Base-by-base conservation (phyloP, 2,113 vertebrate genomes). In the Pseudorectes ferrugineus region DNA sequence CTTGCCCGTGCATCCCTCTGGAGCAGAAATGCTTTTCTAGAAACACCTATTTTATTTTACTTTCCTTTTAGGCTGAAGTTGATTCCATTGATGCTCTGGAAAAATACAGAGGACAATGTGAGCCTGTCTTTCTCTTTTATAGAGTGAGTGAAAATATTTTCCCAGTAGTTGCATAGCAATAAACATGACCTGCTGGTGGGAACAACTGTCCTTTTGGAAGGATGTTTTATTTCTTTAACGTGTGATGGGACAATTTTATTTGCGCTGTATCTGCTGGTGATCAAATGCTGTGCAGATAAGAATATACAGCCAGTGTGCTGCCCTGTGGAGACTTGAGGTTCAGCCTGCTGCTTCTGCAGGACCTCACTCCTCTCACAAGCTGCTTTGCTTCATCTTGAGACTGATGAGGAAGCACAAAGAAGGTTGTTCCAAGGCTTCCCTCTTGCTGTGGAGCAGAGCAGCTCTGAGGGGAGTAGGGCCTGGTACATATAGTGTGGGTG, bases 81-180 rank as follows among this genome's bases (percentile, higher is more conserved):
- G 99, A 99, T 82, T 97, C 97, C 91, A 98, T 99, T 49, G 98
- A 99, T 73, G 97, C 98, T 89, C 96, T 99, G 46, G 98, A 98
- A 94, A 97, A 97, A 79, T 99, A 99, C 96, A 97, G 98, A 89
- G 99, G 99, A 35, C 99, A 97, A 85, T 99, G 99, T 57, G 97
- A 99, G 95, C 99, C 99, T 12, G 98, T 99, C 59, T 99, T 99
- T 86, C 98, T 99, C 66, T 99, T 99, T 91, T 99, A 98, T 83
- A 98, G 97, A 79, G 99, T 99, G 89, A 98, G 99, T 98, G 65
- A 71, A 49, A 76, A 19, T 88, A 25, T 43, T 66, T 36, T 77
- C 70, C 36, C 46, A 45, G 15, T 51, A 58, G 59, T 21, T 65
- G 31, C 43, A 43, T 7, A 73, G 71, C 62, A 46, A 46, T 88